Evolutionary conservation across 1,140 invertebrate genomes (phyloP).

Genomic region (Aphelinus atriplicis): DNA sequence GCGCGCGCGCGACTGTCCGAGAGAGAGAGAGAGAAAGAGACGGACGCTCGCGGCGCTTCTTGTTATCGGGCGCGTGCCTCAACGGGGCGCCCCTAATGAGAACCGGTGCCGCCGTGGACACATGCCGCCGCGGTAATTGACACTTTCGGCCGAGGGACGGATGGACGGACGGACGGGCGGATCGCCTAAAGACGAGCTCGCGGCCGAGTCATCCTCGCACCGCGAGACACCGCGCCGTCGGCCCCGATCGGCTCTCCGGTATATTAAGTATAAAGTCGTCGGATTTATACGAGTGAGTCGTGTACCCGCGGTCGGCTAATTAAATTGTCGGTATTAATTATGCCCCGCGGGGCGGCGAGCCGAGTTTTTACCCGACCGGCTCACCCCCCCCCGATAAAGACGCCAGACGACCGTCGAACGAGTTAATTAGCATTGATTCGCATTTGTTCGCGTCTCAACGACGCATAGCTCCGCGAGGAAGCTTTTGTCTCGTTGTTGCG

Average conservation of each 20-base stretch:
- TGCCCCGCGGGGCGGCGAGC: neutral
- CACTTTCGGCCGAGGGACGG: slow-evolving; percentile 21
- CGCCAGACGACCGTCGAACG: neutral
- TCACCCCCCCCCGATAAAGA: too few species aligned
- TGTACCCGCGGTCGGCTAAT: slow-evolving; percentile 15
- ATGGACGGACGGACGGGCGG: too few species aligned
- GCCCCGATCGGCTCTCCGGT: too few species aligned
- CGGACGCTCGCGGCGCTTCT: slow-evolving; percentile 16
- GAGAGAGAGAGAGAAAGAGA: neutral
- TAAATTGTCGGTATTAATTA: slow-evolving; percentile 38
- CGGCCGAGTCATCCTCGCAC: too few species aligned
- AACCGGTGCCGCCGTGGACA: slow-evolving; percentile 33
- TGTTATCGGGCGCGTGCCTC: slow-evolving; percentile 26
- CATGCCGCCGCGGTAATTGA: slow-evolving; percentile 28
- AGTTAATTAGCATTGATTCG: slow-evolving; percentile 28
- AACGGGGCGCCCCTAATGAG: slow-evolving; percentile 37
- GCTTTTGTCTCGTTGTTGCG: too few species aligned
- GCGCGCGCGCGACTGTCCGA: neutral
- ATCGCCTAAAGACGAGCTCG: too few species aligned
- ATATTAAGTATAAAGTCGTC: too few species aligned
- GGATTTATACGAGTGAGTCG: neutral
- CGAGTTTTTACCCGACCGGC: too few species aligned
- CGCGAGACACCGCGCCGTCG: too few species aligned
- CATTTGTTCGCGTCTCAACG: too few species aligned
- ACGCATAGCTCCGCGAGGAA: too few species aligned